Evolutionary conservation across 2,888 invertebrate species (phyloP).

Genomic region (Prionchulus punctatus): DNA sequence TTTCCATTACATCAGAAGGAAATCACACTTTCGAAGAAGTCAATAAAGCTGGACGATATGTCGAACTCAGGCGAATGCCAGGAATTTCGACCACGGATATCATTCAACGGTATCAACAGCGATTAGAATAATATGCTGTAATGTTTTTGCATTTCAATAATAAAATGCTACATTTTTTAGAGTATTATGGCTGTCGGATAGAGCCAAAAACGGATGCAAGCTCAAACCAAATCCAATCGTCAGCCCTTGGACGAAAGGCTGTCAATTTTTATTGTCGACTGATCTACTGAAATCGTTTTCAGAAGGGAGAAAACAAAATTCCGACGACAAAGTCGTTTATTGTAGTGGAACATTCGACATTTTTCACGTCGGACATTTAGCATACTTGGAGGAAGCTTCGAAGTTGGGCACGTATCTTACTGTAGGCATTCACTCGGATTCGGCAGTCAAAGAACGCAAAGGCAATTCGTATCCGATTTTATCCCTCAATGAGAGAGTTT

Average conservation of each 20-base stretch:
- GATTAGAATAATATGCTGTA: too few relatives aligned
- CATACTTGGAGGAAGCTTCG: neutral
- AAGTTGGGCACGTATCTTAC: neutral
- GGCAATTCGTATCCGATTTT: neutral
- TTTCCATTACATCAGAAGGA: neutral
- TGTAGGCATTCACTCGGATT: neutral
- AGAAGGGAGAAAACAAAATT: neutral
- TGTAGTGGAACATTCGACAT: neutral
- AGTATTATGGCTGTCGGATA: too few relatives aligned
- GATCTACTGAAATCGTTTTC: neutral
- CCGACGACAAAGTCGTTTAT: neutral
- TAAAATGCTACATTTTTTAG: too few relatives aligned
- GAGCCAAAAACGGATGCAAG: too few relatives aligned
- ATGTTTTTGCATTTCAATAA: too few relatives aligned
- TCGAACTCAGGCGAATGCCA: neutral
- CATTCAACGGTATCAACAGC: too few relatives aligned
- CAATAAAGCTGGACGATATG: neutral
- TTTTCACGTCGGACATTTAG: neutral
- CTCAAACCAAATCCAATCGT: too few relatives aligned
- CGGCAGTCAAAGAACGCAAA: neutral
- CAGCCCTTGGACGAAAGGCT: neutral
- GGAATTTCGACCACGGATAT: neutral
- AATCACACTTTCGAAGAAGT: neutral
- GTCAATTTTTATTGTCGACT: neutral
- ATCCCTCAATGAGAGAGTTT: neutral